A percentile compares a stretch with the other conserved stretches of the same genome.
phyloP scores from a whole-genome alignment of 2,888 invertebrate species.

The Tipula confusa region DNA sequence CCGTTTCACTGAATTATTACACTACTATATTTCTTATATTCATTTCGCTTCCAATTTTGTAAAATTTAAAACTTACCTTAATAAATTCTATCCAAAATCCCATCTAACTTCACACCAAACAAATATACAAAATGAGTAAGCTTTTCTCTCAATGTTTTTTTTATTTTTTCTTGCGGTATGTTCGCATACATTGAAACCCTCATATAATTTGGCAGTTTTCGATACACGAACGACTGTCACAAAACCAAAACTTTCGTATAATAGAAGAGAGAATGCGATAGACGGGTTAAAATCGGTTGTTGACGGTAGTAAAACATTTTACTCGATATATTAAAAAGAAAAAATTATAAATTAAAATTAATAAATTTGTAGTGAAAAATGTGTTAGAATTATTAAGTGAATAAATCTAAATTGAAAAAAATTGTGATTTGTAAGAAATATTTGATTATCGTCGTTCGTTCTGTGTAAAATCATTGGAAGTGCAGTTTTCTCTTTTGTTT shows the following conservation, averaged over 20 bases:
- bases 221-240: neutral
- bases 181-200: neutral
- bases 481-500: neutral
- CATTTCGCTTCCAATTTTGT: neutral
- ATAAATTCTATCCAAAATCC: neutral
- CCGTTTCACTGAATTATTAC: too few species aligned
- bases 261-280: neutral
- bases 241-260: neutral
- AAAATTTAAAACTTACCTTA: neutral
- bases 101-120: neutral
- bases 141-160: neutral
- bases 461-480: neutral
- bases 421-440: neutral
- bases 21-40: neutral
- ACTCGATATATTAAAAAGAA: neutral
- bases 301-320: neutral
- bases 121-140: too few species aligned
- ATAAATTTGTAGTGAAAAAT: neutral
- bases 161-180: neutral
- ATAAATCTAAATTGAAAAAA: neutral
- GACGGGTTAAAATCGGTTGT: neutral
- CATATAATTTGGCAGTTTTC: neutral
- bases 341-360: neutral
- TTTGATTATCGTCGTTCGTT: neutral
- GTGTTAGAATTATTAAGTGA: neutral